A percentile compares a stretch with the other conserved stretches of the same genome.
phyloP scores from a whole-genome alignment of 2,113 vertebrate genomes.

The Cyprinodon variegatus region DNA sequence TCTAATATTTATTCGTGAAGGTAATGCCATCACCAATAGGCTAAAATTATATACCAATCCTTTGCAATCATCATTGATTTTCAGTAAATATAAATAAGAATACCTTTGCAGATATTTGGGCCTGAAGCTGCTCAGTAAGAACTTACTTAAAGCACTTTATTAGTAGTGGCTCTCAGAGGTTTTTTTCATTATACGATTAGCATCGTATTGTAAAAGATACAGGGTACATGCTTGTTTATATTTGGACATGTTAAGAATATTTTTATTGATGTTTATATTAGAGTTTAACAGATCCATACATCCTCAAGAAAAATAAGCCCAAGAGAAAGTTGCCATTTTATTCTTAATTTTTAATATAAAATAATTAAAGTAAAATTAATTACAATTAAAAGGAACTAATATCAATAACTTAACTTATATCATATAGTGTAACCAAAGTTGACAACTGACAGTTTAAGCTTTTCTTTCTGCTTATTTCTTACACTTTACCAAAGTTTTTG shows the following conservation, averaged over 20 bases:
- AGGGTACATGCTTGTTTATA: not conserved
- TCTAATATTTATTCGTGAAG: not conserved
- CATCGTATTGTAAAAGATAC: too few species aligned
- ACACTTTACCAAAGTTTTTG: too few species aligned
- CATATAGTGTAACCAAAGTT: too few species aligned
- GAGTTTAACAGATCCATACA: too few species aligned
- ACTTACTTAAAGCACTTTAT: not conserved
- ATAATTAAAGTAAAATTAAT: too few species aligned
- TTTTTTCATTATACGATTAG: not conserved
- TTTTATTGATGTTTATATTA: too few species aligned
- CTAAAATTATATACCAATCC: not conserved
- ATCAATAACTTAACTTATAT: too few species aligned
- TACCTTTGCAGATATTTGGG: not conserved
- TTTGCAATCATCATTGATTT: not conserved
- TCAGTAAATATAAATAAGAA: not conserved
- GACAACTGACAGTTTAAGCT: too few species aligned
- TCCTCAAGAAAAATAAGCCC: too few species aligned
- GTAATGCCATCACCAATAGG: not conserved
- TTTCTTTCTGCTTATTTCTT: too few species aligned
- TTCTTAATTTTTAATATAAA: too few species aligned
- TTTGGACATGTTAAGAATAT: not conserved
- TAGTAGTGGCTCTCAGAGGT: not conserved
- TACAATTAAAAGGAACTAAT: too few species aligned
- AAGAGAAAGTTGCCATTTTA: not conserved
- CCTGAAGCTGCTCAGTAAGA: not conserved